phyloP scores from a whole-genome alignment of 2,113 vertebrate species.

The Amblyornis subalaris region DNA sequence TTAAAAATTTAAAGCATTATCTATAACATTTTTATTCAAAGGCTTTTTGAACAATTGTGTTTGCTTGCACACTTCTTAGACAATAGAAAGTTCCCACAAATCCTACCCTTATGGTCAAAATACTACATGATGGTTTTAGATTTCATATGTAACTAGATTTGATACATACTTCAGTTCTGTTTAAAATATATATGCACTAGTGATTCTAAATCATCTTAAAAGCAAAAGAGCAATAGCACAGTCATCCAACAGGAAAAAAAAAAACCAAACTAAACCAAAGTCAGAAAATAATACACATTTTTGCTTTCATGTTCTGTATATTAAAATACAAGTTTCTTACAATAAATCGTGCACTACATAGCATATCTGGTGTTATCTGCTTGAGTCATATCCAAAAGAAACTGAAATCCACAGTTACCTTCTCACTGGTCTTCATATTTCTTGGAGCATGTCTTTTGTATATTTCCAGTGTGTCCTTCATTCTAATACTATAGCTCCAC shows the following conservation, averaged over 20 bases:
- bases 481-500: rapidly evolving
- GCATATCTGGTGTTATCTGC: background rate
- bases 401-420: background rate
- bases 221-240: background rate
- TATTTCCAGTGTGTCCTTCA: background rate
- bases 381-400: background rate
- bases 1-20: slow-evolving; percentile 69
- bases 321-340: background rate
- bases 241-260: background rate
- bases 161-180: background rate
- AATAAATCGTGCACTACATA: background rate
- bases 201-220: background rate
- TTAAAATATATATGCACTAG: background rate
- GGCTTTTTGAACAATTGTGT: slow-evolving; percentile 47
- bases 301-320: background rate
- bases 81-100: slow-evolving; percentile 11
- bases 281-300: background rate
- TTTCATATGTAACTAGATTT: background rate
- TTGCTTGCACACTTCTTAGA: slow-evolving; percentile 5
- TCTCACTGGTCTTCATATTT: background rate
- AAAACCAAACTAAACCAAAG: background rate
- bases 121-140: background rate
- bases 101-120: background rate
- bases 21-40: slow-evolving; percentile 59
- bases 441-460: background rate